Evolutionary conservation across 64 coral and sea anemone species (phyloP).

Genomic region (Dendrophyllia cribrosa): DNA sequence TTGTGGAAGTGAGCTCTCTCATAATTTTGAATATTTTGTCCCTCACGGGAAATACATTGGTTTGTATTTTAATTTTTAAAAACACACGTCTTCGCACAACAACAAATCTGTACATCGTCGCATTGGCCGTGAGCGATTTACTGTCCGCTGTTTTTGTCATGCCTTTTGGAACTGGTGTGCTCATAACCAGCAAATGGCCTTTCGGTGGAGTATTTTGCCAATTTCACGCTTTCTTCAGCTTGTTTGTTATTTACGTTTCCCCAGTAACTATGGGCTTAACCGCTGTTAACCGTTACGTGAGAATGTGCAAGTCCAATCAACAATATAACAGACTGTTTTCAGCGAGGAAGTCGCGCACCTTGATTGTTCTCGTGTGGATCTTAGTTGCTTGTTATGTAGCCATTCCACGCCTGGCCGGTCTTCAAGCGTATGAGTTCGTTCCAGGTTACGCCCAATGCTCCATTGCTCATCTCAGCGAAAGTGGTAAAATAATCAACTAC

Average conservation of each 20-base stretch:
- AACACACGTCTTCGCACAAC: neutral
- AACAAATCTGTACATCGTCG: neutral
- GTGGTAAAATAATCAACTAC: neutral
- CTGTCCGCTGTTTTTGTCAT: neutral
- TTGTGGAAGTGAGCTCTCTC: neutral
- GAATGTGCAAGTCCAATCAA: neutral
- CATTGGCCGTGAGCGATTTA: neutral
- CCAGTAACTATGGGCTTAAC: conserved; percentile 6
- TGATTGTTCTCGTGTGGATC: neutral
- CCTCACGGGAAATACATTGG: neutral
- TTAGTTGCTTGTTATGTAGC: neutral
- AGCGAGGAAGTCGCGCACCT: neutral
- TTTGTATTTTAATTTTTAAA: neutral
- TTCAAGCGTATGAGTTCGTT: neutral
- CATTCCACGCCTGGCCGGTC: neutral
- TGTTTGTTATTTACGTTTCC: conserved; percentile 24
- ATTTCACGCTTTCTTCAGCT: conserved; percentile 10
- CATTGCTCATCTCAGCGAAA: neutral
- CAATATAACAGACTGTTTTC: neutral
- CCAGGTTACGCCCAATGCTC: conserved; percentile 6
- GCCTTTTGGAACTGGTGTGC: neutral
- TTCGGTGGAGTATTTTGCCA: neutral
- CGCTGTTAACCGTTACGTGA: neutral
- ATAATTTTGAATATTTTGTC: neutral
- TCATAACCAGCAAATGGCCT: neutral